These are phyloP conservation scores for Aegotheles bennettii DNA, from an alignment of 2,113 vertebrate genomes.

Conservation along the genomic window DNA sequence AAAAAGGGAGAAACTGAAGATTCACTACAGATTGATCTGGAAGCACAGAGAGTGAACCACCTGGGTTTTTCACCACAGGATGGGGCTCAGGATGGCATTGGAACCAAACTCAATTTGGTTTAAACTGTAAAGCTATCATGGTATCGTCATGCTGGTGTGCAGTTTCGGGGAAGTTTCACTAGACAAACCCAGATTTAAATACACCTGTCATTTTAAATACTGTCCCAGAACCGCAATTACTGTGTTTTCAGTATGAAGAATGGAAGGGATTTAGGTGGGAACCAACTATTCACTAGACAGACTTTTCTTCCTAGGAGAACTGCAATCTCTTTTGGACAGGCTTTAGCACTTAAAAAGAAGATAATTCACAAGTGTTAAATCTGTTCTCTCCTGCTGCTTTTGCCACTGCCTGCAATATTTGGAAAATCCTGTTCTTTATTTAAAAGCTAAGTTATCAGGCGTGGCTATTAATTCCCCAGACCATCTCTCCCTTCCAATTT, in stretches of 20 bases:
- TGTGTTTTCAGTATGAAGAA: not conserved
- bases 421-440: not conserved
- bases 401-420: not conserved
- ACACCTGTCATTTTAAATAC: not conserved
- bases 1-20: not conserved
- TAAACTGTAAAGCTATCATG: not conserved
- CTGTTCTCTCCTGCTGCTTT: not conserved
- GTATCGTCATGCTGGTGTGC: not conserved
- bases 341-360: not conserved
- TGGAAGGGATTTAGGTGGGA: not conserved
- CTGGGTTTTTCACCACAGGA: not conserved
- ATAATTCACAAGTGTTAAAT: not conserved
- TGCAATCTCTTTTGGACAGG: not conserved
- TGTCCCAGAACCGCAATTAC: not conserved
- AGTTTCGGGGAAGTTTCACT: not conserved
- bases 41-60: not conserved
- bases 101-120: not conserved
- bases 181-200: not conserved
- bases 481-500: not conserved
- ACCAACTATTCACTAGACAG: not conserved
- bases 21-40: not conserved
- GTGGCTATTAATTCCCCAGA: not conserved
- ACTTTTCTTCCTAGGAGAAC: not conserved
- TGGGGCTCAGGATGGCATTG: not conserved
- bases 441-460: not conserved